phyloP scores from a whole-genome alignment of 2,797 vertebrate genomes.

The Muscicapa comitata region DNA sequence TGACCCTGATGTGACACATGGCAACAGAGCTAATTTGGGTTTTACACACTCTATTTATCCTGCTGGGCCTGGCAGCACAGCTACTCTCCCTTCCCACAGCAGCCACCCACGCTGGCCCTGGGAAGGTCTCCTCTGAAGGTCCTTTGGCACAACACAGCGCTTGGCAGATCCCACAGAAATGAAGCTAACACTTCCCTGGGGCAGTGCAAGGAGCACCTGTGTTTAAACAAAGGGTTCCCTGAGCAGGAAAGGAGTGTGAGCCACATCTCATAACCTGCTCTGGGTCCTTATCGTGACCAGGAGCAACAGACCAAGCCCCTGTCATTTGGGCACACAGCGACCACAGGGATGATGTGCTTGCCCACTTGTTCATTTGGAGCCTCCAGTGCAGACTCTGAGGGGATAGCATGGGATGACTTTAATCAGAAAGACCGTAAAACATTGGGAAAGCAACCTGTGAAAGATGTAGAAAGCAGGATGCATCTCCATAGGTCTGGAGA shows the following conservation, averaged over 20 bases:
- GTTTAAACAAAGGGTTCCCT: neutral
- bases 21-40: conserved; percentile 60
- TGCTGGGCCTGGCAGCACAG: neutral
- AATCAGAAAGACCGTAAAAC: neutral
- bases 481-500: neutral
- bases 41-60: conserved; percentile 65
- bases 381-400: neutral
- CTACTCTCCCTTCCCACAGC: neutral
- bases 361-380: neutral
- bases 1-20: conserved; percentile 58
- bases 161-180: neutral
- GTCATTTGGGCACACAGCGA: neutral
- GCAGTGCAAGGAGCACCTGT: rapidly evolving
- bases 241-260: neutral
- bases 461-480: neutral
- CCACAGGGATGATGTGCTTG: neutral
- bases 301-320: neutral
- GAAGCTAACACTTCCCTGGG: neutral
- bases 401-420: neutral
- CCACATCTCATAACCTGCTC: neutral
- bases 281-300: neutral
- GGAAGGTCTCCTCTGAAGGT: neutral
- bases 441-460: neutral
- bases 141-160: neutral
- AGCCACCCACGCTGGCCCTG: rapidly evolving